Percentiles rank a stretch among this genome's conserved stretches.
These are phyloP conservation scores for Pristis pectinata DNA, from an alignment of 2,797 vertebrate genomes.

Conservation along the genomic window DNA sequence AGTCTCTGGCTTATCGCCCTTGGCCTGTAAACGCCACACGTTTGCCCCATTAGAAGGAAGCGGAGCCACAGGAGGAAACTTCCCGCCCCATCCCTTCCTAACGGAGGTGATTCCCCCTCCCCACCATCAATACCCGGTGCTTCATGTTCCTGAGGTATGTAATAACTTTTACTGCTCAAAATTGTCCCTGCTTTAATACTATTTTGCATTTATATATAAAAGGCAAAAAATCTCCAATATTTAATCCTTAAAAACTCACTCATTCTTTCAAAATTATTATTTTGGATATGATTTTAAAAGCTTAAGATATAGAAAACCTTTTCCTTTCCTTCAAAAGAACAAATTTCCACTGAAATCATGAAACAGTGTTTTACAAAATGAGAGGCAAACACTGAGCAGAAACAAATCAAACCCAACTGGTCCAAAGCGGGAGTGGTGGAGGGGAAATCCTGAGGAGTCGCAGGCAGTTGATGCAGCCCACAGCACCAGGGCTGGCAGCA, in stretches of 20 bases:
- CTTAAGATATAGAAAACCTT: slow-evolving; percentile 1
- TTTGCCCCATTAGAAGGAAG: neutral
- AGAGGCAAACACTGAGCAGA: neutral
- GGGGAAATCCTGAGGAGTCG: neutral
- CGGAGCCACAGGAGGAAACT: neutral
- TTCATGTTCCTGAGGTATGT: neutral
- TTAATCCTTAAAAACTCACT: neutral
- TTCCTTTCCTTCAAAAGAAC: neutral
- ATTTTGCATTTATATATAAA: slow-evolving; percentile 5
- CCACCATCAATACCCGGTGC: neutral
- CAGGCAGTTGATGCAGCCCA: neutral
- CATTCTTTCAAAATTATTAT: slow-evolving; percentile 13
- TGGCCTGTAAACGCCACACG: too few species aligned
- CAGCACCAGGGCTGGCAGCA: neutral
- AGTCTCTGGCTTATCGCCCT: neutral
- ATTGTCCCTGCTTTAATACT: neutral
- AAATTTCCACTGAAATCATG: neutral
- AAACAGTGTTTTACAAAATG: neutral
- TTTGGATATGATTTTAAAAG: slow-evolving; percentile 21
- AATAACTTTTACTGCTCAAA: too few species aligned
- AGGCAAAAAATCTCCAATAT: neutral
- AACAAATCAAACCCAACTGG: neutral
- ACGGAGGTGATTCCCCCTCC: neutral
- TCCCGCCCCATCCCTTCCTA: neutral
- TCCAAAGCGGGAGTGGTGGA: neutral